Evolutionary conservation across 2,113 vertebrate genomes (phyloP).

Genomic region (Cephalopterus ornatus): DNA sequence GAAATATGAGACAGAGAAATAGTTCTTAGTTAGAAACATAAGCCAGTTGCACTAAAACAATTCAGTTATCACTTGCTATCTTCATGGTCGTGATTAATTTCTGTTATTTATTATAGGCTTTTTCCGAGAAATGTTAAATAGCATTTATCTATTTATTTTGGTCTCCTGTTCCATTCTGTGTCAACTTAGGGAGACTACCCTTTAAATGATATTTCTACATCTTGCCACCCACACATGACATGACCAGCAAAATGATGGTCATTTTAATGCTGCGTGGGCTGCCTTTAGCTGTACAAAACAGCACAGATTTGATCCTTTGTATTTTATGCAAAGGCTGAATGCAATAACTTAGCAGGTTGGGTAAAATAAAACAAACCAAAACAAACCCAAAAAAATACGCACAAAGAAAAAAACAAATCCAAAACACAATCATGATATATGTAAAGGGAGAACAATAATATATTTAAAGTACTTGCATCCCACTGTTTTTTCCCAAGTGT

Average conservation of each 20-base stretch:
- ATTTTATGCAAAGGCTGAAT: neutral
- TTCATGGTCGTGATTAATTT: neutral
- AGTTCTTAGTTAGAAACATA: neutral
- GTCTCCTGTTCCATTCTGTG: neutral
- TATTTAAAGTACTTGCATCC: neutral
- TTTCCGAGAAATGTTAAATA: neutral
- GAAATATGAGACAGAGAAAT: neutral
- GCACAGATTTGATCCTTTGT: neutral
- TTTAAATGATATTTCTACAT: neutral
- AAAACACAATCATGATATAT: neutral
- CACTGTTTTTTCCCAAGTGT: neutral
- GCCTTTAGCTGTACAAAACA: neutral
- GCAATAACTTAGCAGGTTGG: neutral
- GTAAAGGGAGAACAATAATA: neutral
- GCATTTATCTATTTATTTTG: neutral
- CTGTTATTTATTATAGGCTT: neutral
- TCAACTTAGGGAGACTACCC: neutral
- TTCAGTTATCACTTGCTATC: neutral
- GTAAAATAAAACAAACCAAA: neutral
- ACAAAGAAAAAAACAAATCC: neutral
- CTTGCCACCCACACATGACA: neutral
- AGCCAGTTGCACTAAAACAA: neutral
- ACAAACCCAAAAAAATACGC: neutral
- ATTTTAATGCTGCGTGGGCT: neutral
- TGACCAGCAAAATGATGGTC: neutral